Evolutionary conservation across 2,113 vertebrate species (phyloP), one percentile per base, ranked within the genome.

Genomic region (Barnardius zonarius): DNA sequence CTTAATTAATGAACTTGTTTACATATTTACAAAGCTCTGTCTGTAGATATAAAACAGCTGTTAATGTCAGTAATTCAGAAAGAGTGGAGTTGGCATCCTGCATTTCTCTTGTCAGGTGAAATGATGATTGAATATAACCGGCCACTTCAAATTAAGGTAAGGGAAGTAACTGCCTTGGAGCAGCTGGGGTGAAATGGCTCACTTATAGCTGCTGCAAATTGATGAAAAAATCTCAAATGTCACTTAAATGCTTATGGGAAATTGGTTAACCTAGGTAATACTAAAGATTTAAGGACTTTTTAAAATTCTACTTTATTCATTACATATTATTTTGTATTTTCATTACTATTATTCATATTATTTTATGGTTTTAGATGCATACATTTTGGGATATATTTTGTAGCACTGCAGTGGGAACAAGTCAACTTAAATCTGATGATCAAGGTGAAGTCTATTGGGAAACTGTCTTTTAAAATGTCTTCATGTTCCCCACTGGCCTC

Each of bases 1-100:
- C 61, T 69, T 93, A 94, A 94, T 96, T 90, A 96, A 74, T 43
- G 31, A 84, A 10, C 61, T 30, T 81, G 83, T 93, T 92, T 49
- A 41, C 18, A 23, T 88, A 62, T 59, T 90, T 52, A 24, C 62
- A 69, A 14, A 93, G 92, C 80, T 73, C 75, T 49, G 86, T 41
- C 70, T 51, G 75, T 33, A 64, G 82, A 35, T 51, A 77, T 12
- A 57, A 74, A 83, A 3, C 92, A 95, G 92, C 90, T 85, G 94
- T 69, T 86, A n/a, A 48, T 10, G 69, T 83, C 95, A 75, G 77
- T 35, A 30, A 6, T 4, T 44, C 64, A 16, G 75, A 33, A 69
- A 35, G 5, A 35, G 10, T 9, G 79, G 86, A 39, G 68, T 12
- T 67, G 70, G 44, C 57, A n/a, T 66, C 82, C 83, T 85, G 33